Base-by-base conservation (phyloP, 2,113 vertebrate species). In the Thomomys bottae region DNA sequence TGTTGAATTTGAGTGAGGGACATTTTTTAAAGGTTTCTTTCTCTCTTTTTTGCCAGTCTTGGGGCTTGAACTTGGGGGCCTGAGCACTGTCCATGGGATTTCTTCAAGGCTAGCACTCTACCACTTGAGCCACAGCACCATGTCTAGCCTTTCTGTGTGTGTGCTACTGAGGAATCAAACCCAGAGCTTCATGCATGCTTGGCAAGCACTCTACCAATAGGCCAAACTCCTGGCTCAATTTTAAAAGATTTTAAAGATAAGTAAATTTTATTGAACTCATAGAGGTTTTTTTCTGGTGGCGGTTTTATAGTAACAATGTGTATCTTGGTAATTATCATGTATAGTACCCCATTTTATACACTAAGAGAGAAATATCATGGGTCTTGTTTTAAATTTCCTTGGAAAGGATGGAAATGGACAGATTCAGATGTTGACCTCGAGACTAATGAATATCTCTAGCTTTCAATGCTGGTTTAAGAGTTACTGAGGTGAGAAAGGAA, bases 1-100 rank as follows among this genome's bases (percentile, higher is more conserved):
- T 78, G 89, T 40, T 84, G 12, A 76, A 91, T 28, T 67, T 64
- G 91, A 82, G 84, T 64, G 91, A 82, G 84, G 36, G 24, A 23
- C 67, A 84, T 12, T 54, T 54, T 54, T 54, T 54, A 72, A 61
- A 68, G 21, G n/a, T n/a, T n/a, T n/a, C n/a, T n/a, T n/a, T n/a
- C n/a, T n/a, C n/a, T n/a, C n/a, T n/a, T n/a, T n/a, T n/a, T n/a
- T n/a, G n/a, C n/a, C n/a, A n/a, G n/a, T n/a, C n/a, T n/a, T n/a
- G n/a, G n/a, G n/a, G n/a, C n/a, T n/a, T n/a, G n/a, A n/a, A n/a
- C n/a, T n/a, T n/a, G n/a, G n/a, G n/a, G n/a, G n/a, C n/a, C n/a
- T n/a, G n/a, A n/a, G n/a, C n/a, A n/a, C n/a, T n/a, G n/a, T n/a
- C n/a, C n/a, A n/a, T n/a, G n/a, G n/a, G n/a, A n/a, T n/a, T n/a